Evolutionary conservation across 2,113 vertebrate genomes (phyloP).

Genomic region (Paratilapia polleni): DNA sequence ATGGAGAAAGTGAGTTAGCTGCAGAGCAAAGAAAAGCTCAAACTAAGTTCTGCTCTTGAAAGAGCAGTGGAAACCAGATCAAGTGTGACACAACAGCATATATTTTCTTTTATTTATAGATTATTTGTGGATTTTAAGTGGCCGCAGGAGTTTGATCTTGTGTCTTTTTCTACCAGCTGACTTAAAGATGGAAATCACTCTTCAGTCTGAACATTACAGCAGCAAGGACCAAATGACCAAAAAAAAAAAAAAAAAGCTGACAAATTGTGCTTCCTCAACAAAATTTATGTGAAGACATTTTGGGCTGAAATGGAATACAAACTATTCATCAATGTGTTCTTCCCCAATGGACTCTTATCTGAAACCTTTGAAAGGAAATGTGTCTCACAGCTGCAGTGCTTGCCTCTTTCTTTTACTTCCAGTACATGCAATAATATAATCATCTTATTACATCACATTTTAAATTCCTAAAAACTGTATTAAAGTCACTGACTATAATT

Average conservation of each 20-base stretch:
- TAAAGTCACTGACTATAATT: background rate
- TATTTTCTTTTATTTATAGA: background rate
- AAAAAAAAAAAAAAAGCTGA: too few relatives aligned
- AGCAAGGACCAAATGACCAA: too few relatives aligned
- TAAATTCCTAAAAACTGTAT: background rate
- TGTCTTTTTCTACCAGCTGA: background rate
- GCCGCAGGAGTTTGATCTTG: background rate
- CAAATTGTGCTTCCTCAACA: too few relatives aligned
- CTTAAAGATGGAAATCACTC: too few relatives aligned
- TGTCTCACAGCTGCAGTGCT: background rate
- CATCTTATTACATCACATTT: background rate
- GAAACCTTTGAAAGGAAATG: background rate
- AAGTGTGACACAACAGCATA: background rate
- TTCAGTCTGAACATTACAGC: too few relatives aligned
- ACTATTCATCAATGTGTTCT: background rate
- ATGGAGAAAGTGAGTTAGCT: too few relatives aligned
- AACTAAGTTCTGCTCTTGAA: background rate
- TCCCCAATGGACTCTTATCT: background rate
- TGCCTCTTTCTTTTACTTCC: background rate
- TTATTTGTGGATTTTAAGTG: background rate
- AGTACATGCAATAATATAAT: background rate
- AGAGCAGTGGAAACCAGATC: background rate
- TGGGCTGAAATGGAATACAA: too few relatives aligned
- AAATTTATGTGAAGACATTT: too few relatives aligned
- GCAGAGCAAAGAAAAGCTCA: background rate